Base-by-base conservation (phyloP, 2,888 invertebrate species). In the Pegoplata infirma region DNA sequence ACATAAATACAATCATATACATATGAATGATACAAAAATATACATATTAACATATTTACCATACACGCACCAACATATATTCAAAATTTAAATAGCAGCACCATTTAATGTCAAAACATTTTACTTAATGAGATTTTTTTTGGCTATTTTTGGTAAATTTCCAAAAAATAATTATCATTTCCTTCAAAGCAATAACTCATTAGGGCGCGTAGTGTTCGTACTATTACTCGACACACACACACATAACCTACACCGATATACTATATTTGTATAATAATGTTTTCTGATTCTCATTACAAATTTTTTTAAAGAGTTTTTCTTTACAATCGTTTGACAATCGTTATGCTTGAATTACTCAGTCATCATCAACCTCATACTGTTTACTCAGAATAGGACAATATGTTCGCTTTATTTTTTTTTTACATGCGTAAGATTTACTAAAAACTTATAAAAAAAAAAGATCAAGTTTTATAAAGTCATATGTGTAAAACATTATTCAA, bases 161-260 rank as follows among this genome's bases (percentile, higher is more conserved):
- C 86, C 87, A 84, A 84, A 84, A 84, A 87, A 83, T 84, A 84
- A 85, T 87, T 85, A 85, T 85, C 84, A 85, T 85, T 86, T 86
- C 84, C 85, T 84, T 82, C 51, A 72, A 67, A 56, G 79, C 79
- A 75, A 79, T 67, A 56, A 79, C 28, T 79, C 75, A 79, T 83
- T 83, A 82, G 83, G n/a, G n/a, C 5, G 3, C n/a, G n/a, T 32
- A 23, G 23, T 23, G 23, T 3, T n/a, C 4, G 23, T 23, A 28
- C 28, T 5, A n/a, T n/a, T 1, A 40, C 36, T 40, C n/a, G 36
- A 12, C 36, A n/a, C n/a, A n/a, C n/a, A n/a, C n/a, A n/a, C n/a
- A n/a, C n/a, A n/a, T n/a, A n/a, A n/a, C n/a, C n/a, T n/a, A n/a
- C n/a, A n/a, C n/a, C n/a, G n/a, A n/a, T n/a, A n/a, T n/a, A 36